phyloP scores from a whole-genome alignment of 2,888 invertebrate genomes.

The Rhyacophila evoluta region DNA sequence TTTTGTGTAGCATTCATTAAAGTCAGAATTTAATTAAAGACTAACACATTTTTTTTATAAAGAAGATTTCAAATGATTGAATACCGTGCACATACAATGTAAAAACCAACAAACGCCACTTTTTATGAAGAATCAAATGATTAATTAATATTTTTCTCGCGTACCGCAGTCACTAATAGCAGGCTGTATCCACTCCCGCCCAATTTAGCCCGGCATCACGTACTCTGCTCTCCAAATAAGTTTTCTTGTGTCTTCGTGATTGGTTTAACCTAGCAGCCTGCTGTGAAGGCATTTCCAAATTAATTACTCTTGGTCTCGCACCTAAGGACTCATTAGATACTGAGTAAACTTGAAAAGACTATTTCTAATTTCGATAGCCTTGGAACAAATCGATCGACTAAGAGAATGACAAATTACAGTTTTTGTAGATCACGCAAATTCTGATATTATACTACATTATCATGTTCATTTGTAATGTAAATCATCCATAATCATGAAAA shows the following conservation, averaged over 20 bases:
- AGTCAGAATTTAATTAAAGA: too few relatives aligned
- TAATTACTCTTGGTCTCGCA: background rate
- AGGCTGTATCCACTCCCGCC: background rate
- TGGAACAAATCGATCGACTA: background rate
- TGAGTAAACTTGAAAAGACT: background rate
- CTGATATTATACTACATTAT: too few relatives aligned
- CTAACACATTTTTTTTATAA: too few relatives aligned
- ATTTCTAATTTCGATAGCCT: background rate
- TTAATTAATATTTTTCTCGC: background rate
- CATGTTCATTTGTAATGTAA: too few relatives aligned
- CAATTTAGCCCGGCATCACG: background rate
- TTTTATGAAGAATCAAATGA: background rate
- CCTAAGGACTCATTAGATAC: background rate
- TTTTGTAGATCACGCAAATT: too few relatives aligned
- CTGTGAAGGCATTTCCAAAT: background rate
- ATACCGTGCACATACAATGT: too few relatives aligned
- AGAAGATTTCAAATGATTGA: too few relatives aligned
- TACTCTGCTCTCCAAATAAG: background rate
- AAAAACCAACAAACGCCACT: too few relatives aligned
- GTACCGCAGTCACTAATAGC: background rate
- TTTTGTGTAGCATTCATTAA: too few relatives aligned
- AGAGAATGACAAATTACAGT: too few relatives aligned
- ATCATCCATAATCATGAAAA: too few relatives aligned
- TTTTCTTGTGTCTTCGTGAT: slow-evolving; percentile 19
- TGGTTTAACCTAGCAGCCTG: background rate